Percentiles rank a stretch among this genome's conserved stretches.
These are phyloP conservation scores for Tonatia bakeri DNA, from an alignment of 2,113 vertebrate genomes.

Conservation along the genomic window DNA sequence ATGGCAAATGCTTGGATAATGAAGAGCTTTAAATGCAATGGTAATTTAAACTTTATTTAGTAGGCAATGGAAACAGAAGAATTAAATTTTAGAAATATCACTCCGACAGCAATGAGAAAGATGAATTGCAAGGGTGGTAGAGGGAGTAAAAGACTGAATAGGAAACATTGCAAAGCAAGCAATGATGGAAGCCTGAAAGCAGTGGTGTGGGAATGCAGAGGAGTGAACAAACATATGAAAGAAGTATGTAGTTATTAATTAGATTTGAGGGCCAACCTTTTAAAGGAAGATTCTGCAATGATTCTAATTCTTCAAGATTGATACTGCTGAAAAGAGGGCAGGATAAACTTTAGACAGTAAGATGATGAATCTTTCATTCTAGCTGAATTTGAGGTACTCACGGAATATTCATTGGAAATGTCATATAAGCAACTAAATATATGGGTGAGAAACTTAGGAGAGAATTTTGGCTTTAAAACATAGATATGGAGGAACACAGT, in stretches of 20 bases:
- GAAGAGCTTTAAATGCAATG: not conserved
- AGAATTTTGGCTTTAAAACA: not conserved
- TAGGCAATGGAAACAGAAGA: not conserved
- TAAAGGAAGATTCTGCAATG: not conserved
- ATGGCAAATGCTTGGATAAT: not conserved
- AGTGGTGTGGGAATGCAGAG: not conserved
- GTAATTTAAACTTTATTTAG: not conserved
- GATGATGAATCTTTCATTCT: not conserved
- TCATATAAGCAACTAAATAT: not conserved
- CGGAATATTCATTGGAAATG: not conserved
- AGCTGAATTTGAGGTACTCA: not conserved
- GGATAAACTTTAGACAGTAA: not conserved
- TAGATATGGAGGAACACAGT: not conserved
- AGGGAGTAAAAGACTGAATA: not conserved
- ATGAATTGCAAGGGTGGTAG: not conserved
- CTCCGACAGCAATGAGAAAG: not conserved
- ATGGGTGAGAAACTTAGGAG: not conserved
- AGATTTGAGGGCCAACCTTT: not conserved
- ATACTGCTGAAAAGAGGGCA: not conserved
- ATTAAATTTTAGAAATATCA: conserved; percentile 29
- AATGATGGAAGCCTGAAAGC: not conserved
- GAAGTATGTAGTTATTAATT: not conserved
- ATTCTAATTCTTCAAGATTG: not conserved
- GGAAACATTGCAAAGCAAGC: not conserved
- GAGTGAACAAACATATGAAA: not conserved